These are phyloP conservation scores for Synanceia verrucosa DNA, from an alignment of 2,797 vertebrate genomes.

Conservation along the genomic window DNA sequence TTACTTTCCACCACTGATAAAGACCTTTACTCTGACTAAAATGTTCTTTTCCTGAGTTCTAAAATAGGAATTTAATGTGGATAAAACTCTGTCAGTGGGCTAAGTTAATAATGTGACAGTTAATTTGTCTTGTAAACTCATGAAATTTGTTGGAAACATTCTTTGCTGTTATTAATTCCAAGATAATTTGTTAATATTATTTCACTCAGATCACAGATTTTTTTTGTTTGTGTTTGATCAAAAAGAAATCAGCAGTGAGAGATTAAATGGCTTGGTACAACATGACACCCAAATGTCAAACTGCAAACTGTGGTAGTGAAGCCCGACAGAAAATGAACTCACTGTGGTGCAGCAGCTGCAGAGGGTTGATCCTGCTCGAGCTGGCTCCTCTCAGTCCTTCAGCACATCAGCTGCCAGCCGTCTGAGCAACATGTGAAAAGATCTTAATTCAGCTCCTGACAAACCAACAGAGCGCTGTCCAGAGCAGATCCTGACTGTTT, in stretches of 20 bases:
- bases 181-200: background rate
- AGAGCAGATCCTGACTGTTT: background rate
- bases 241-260: background rate
- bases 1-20: background rate
- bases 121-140: background rate
- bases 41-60: background rate
- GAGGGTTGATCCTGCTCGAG: background rate
- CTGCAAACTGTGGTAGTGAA: background rate
- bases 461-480: background rate
- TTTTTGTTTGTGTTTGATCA: background rate
- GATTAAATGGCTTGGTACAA: background rate
- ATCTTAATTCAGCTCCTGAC: slow-evolving; percentile 9
- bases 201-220: too few relatives aligned
- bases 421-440: slow-evolving; percentile 27
- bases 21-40: background rate
- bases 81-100: too few relatives aligned
- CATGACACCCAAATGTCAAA: background rate
- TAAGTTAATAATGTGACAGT: background rate
- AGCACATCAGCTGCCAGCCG: slow-evolving; percentile 5
- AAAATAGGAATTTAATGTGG: background rate
- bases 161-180: background rate
- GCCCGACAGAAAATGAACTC: background rate
- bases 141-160: too few relatives aligned
- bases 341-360: background rate
- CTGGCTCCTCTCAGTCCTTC: background rate